Evolutionary conservation across 2,113 vertebrate genomes (phyloP), one percentile per base, ranked within the genome.

Genomic region (Stercorarius parasiticus): DNA sequence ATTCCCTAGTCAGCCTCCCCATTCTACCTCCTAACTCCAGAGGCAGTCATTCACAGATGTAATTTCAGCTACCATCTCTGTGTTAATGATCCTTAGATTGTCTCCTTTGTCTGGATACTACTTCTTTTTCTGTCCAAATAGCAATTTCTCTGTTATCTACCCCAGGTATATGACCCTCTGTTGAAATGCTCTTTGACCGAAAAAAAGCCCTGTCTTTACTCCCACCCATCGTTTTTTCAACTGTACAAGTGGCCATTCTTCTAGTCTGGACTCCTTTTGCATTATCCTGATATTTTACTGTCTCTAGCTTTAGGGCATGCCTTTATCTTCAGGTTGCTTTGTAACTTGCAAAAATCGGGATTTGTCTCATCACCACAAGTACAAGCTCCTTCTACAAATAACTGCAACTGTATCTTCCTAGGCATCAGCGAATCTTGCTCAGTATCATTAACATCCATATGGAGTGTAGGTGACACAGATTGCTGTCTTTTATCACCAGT

Each of bases 401-500:
- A 49, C 90, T 79, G 73, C 59, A 79, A 72, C 49, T 67, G 8
- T 79, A 23, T 91, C 71, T 56, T 91, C 72, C 67, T 61, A 82
- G 86, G 89, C 73, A 34, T 93, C 81, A 71, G 81, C 73, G 82
- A 67, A 80, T 86, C 85, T 85, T 83, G 81, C 86, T 92, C n/a
- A 7, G 1, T 89, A 70, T 13, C 59, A 4, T 59, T 93, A 3
- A 36, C 38, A 88, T 76, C 93, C 91, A 87, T 95, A 96, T 94
- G 92, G 95, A 96, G 92, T 90, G 93, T 96, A 82, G 85, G 87
- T 87, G 93, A 96, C 91, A 91, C 83, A 94, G 95, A 93, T 91
- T 93, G 92, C 92, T 72, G 70, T 32, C 87, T 91, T 82, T 66
- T 76, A 29, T 95, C 95, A 94, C 82, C 82, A 91, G 61, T 0